Conservation (phyloP, 2,888 invertebrate genomes). For the Orthosia gracilis region DNA sequence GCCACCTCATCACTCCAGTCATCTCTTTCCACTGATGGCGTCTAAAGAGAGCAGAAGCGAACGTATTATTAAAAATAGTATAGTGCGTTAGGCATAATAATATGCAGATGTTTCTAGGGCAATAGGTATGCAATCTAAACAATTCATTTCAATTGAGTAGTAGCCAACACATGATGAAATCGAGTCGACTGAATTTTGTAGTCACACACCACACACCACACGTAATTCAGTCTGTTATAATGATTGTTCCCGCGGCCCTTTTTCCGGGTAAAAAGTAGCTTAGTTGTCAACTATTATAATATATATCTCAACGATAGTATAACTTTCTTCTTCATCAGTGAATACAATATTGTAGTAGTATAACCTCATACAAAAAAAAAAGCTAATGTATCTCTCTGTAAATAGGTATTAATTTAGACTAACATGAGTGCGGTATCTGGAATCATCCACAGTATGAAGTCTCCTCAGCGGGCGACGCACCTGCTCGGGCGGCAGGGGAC, state of each 20-base stretch:
- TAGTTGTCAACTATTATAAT: too few species aligned
- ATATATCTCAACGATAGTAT: too few species aligned
- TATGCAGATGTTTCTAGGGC: not conserved
- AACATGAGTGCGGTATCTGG: slow-evolving; percentile 54
- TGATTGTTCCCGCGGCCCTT: too few species aligned
- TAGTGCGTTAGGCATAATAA: too few species aligned
- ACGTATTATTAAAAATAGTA: not conserved
- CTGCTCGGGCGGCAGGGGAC: slow-evolving; percentile 62
- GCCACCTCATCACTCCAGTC: slow-evolving; percentile 86
- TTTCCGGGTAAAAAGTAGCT: too few species aligned
- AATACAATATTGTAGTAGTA: too few species aligned
- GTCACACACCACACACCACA: too few species aligned
- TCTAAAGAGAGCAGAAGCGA: slow-evolving; percentile 67
- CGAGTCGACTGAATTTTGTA: too few species aligned
- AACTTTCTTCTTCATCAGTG: too few species aligned
- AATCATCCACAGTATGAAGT: slow-evolving; percentile 82
- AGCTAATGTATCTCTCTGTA: not conserved
- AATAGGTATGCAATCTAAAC: not conserved
- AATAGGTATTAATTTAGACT: not conserved
- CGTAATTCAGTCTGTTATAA: too few species aligned
- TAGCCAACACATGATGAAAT: not conserved
- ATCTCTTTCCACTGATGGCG: slow-evolving; percentile 84
- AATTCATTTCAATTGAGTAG: not conserved
- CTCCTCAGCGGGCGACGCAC: slow-evolving; percentile 74
- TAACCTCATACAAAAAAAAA: too few species aligned